Evolutionary conservation across 2,888 invertebrate genomes (phyloP).

Genomic region (Drosophila siamana): DNA sequence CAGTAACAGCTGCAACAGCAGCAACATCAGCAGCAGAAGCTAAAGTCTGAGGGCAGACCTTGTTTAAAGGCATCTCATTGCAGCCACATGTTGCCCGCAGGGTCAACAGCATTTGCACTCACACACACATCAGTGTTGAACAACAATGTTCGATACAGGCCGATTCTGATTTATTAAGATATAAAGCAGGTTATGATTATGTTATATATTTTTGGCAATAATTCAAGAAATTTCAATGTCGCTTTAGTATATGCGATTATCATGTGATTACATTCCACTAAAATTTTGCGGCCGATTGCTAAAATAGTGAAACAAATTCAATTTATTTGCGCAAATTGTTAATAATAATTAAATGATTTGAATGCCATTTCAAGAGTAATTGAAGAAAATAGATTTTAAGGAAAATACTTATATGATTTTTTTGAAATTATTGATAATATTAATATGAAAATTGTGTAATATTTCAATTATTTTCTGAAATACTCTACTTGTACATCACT

Average conservation of each 20-base stretch:
- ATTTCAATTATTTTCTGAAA: background rate
- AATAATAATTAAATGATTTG: constrained; percentile 1
- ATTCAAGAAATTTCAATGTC: background rate
- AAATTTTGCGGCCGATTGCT: background rate
- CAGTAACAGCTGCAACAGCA: constrained; percentile 22
- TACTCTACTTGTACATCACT: constrained; percentile 53
- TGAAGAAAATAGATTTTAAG: too few species aligned
- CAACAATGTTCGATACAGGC: constrained; percentile 5
- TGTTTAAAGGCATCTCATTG: constrained; percentile 45
- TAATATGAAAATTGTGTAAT: too few species aligned
- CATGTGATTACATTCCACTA: background rate
- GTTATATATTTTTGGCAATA: background rate
- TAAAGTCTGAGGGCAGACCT: constrained; percentile 27
- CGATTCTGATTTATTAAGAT: constrained; percentile 3
- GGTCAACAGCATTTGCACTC: constrained; percentile 42
- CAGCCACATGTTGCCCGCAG: constrained; percentile 60
- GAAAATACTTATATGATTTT: too few species aligned
- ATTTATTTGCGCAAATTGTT: too few species aligned
- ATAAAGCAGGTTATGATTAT: background rate
- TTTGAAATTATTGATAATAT: too few species aligned
- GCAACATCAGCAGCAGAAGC: constrained; percentile 25
- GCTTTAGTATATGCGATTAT: background rate
- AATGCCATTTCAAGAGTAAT: too few species aligned
- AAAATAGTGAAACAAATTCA: too few species aligned
- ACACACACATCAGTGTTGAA: constrained; percentile 29